phyloP scores from a whole-genome alignment of 1,140 invertebrate species.

The Sitophilus oryzae region DNA sequence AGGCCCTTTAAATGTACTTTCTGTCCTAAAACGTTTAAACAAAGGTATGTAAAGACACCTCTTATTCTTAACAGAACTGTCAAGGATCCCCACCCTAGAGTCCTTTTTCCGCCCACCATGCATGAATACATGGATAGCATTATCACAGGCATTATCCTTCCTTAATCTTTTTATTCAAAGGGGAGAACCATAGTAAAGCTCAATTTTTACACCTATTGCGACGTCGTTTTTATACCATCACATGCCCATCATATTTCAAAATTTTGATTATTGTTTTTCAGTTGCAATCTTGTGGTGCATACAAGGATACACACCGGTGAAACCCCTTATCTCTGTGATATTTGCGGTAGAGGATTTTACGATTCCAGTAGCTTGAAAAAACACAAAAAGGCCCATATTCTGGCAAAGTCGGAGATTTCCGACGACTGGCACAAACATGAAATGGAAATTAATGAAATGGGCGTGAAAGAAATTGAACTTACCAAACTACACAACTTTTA shows the following conservation, averaged over 20 bases:
- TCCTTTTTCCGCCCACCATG: background rate
- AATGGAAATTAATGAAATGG: background rate
- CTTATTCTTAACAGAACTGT: too few relatives aligned
- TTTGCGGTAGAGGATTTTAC: constrained; percentile 42
- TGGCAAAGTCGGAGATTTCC: background rate
- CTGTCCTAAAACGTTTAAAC: constrained; percentile 29
- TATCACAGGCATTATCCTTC: too few relatives aligned
- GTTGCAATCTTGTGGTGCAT: constrained; percentile 37
- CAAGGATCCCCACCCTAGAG: too few relatives aligned
- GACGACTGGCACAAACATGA: background rate
- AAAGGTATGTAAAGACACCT: too few relatives aligned
- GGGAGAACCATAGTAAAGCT: too few relatives aligned
- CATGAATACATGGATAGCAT: too few relatives aligned
- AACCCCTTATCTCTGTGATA: constrained; percentile 37
- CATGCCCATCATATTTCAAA: too few relatives aligned
- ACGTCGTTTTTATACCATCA: too few relatives aligned
- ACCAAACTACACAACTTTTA: too few relatives aligned
- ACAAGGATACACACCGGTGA: constrained; percentile 41
- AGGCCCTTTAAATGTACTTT: constrained; percentile 25
- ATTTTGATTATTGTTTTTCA: constrained; percentile 3
- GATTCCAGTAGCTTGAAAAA: constrained; percentile 37
- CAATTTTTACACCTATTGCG: too few relatives aligned
- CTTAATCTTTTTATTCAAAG: too few relatives aligned
- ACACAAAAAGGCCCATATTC: constrained; percentile 29
- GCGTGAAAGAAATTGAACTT: too few relatives aligned